A percentile compares a stretch with the other conserved stretches of the same genome.
Evolutionary conservation across 2,888 invertebrate genomes (phyloP).

Genomic region (Ernsta delagoae): DNA sequence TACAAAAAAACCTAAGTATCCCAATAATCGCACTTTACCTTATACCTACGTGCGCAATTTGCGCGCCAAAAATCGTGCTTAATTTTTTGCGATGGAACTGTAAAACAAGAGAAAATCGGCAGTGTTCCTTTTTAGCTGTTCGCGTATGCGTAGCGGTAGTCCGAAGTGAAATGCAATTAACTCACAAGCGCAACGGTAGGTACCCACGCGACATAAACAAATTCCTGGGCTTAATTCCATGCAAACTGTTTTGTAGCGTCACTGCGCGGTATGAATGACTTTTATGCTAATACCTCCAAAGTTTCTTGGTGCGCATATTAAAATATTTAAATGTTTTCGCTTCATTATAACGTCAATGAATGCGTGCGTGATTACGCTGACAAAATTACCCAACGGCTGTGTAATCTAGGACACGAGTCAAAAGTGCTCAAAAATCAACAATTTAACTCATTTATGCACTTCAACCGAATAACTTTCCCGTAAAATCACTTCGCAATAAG

Average conservation of each 20-base stretch:
- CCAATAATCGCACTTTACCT: no score
- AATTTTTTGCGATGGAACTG: not conserved
- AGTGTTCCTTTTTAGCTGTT: constrained; percentile 21
- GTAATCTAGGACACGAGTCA: not conserved
- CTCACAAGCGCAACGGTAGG: constrained; percentile 31
- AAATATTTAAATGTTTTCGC: constrained; percentile 17
- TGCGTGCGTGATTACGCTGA: not conserved
- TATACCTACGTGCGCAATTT: no score
- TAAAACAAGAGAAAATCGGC: constrained; percentile 23
- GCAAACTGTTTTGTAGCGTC: constrained; percentile 25
- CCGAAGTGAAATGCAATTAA: constrained; percentile 43
- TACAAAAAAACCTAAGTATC: no score
- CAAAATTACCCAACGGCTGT: not conserved
- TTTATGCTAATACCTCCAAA: constrained; percentile 26
- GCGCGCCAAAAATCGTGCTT: not conserved
- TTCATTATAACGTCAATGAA: constrained; percentile 4
- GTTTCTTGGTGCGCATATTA: constrained; percentile 20
- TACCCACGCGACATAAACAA: constrained; percentile 37
- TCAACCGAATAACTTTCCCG: constrained; percentile 30
- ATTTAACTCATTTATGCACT: constrained; percentile 28
- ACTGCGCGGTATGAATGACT: constrained; percentile 17
- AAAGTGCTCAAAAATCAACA: constrained; percentile 6
- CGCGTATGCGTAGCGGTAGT: constrained; percentile 37
- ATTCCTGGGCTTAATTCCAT: constrained; percentile 37
- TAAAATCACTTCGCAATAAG: constrained; percentile 36